These are phyloP conservation scores for Drosophila imparisetae DNA, from an alignment of 2,888 invertebrate species.

Conservation along the genomic window DNA sequence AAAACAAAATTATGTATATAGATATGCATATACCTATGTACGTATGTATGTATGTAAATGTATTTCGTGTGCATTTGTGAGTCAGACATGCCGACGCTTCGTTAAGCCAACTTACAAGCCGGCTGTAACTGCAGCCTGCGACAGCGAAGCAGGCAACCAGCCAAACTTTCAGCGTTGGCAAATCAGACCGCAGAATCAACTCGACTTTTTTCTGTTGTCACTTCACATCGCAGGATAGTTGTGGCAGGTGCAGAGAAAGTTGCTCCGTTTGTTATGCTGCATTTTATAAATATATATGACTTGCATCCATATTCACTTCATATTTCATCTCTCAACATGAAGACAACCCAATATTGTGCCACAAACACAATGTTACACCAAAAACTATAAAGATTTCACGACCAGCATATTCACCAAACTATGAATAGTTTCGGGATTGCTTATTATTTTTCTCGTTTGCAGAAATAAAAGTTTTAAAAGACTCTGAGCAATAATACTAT, in stretches of 20 bases:
- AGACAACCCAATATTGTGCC: neutral
- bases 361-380: neutral
- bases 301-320: neutral
- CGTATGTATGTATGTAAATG: neutral
- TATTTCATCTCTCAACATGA: neutral
- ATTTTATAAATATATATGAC: neutral
- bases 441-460: neutral
- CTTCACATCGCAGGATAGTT: conserved; percentile 1
- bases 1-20: conserved; percentile 1
- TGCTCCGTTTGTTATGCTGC: neutral
- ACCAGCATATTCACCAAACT: neutral
- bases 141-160: conserved; percentile 48
- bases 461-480: neutral
- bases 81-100: conserved; percentile 45
- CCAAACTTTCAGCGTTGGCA: conserved; percentile 49
- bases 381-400: no score
- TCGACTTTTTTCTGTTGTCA: conserved; percentile 26
- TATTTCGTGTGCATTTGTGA: neutral
- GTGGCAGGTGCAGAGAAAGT: conserved; percentile 8
- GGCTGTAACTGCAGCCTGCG: conserved; percentile 46
- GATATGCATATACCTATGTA: neutral
- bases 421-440: neutral
- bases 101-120: conserved; percentile 65
- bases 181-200: conserved; percentile 52
- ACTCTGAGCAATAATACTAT: neutral